phyloP scores from a whole-genome alignment of 1,140 invertebrate genomes.

The Drosophila truncata region DNA sequence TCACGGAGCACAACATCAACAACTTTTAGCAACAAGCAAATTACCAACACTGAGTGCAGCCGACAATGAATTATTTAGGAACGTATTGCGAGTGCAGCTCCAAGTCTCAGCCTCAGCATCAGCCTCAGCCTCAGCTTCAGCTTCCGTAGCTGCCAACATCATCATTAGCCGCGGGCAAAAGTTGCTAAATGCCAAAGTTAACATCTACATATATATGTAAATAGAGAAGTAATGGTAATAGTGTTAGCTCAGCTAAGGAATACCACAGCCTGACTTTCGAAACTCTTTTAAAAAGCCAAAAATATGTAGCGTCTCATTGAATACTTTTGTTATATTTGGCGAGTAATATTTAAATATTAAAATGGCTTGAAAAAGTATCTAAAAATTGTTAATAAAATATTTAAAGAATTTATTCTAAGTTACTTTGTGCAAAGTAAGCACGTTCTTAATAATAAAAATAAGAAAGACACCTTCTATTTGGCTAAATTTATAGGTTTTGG shows the following conservation, averaged over 20 bases:
- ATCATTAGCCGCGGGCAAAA: slow-evolving; percentile 7
- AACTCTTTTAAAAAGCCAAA: not conserved
- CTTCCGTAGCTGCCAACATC: not conserved
- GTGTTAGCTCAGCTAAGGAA: not conserved
- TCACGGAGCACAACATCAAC: slow-evolving; percentile 2
- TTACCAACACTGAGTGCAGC: slow-evolving; percentile 25
- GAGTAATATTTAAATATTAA: not conserved
- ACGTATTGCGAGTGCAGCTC: slow-evolving; percentile 25
- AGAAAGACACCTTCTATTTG: too few relatives aligned
- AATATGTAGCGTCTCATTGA: not conserved
- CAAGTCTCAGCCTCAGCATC: not conserved
- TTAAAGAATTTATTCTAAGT: too few relatives aligned
- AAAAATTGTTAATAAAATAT: too few relatives aligned
- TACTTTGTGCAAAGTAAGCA: too few relatives aligned
- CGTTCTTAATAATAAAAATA: too few relatives aligned
- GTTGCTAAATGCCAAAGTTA: slow-evolving; percentile 18
- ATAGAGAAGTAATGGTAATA: not conserved
- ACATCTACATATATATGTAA: not conserved
- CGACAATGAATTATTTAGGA: slow-evolving; percentile 41
- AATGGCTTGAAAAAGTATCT: too few relatives aligned
- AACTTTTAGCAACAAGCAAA: slow-evolving; percentile 19
- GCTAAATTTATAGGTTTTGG: too few relatives aligned
- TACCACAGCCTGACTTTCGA: not conserved
- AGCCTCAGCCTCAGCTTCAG: not conserved
- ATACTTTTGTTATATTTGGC: not conserved